These are phyloP conservation scores for Cyanistes caeruleus DNA, from an alignment of 2,113 vertebrate species.

Conservation along the genomic window DNA sequence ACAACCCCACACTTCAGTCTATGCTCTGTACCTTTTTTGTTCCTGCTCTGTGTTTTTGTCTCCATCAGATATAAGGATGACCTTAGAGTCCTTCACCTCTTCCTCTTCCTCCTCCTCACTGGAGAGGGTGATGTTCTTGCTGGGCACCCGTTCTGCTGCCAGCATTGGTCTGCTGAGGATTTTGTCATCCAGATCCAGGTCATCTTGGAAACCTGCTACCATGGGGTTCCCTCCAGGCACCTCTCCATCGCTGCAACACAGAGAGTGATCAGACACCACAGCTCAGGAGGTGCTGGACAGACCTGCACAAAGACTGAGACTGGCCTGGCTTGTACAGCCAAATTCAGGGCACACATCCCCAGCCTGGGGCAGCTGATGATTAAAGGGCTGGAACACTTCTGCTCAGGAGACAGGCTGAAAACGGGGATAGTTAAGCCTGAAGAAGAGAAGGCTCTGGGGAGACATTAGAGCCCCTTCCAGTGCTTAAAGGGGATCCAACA, in stretches of 20 bases:
- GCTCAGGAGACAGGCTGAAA: neutral
- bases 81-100: neutral
- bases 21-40: slow-evolving; percentile 74
- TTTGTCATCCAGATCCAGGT: slow-evolving; percentile 88
- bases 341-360: accelerated
- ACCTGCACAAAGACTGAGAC: accelerated
- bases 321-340: neutral
- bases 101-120: slow-evolving; percentile 83
- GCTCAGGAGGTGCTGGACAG: neutral
- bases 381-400: neutral
- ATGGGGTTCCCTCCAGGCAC: slow-evolving; percentile 83
- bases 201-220: slow-evolving; percentile 91
- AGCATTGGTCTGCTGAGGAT: slow-evolving; percentile 33
- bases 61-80: neutral
- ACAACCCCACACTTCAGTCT: neutral
- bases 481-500: neutral
- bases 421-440: neutral
- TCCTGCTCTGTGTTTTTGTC: slow-evolving; percentile 58
- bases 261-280: neutral
- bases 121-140: slow-evolving; percentile 79
- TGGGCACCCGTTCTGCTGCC: slow-evolving; percentile 61
- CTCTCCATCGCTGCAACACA: slow-evolving; percentile 83
- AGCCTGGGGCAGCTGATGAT: neutral
- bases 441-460: neutral
- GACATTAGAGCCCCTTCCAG: neutral